phyloP scores from a whole-genome alignment of 2,797 vertebrate species.

The Thalassophryne amazonica region DNA sequence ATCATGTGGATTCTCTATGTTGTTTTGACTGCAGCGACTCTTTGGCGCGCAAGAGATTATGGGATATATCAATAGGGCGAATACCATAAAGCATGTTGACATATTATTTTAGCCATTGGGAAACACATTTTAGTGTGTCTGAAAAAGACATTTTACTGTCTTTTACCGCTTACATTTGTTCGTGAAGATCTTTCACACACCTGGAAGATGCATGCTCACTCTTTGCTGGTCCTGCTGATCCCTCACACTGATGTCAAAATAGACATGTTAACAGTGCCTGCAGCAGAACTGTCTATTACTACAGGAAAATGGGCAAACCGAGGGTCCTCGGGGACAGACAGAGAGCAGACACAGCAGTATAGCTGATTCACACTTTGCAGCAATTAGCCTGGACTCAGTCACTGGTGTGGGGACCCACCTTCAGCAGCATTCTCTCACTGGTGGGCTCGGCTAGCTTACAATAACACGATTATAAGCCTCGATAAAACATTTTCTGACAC shows the following conservation, averaged over 20 bases:
- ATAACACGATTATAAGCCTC: slow-evolving; percentile 19
- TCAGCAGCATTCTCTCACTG: slow-evolving; percentile 20
- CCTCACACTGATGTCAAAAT: background rate
- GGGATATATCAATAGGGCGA: too few species aligned
- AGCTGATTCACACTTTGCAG: background rate
- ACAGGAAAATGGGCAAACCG: too few species aligned
- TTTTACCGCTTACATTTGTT: too few species aligned
- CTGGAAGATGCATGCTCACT: slow-evolving; percentile 47
- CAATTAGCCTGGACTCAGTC: slow-evolving; percentile 6
- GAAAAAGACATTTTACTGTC: too few species aligned
- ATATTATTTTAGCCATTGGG: too few species aligned
- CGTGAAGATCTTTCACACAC: slow-evolving; percentile 50
- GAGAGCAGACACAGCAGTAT: background rate
- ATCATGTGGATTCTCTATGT: too few species aligned
- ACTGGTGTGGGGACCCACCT: slow-evolving; percentile 21
- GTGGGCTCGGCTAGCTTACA: slow-evolving; percentile 8
- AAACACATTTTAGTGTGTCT: too few species aligned
- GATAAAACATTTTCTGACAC: background rate
- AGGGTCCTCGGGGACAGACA: background rate
- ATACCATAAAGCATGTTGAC: too few species aligned
- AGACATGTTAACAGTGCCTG: slow-evolving; percentile 19
- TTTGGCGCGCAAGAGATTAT: too few species aligned
- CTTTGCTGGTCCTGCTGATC: slow-evolving; percentile 15
- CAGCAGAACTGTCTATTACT: slow-evolving; percentile 12
- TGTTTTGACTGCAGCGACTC: too few species aligned